Percentiles rank a stretch among this genome's conserved stretches.
Conservation (phyloP, 2,888 invertebrate species). For the Parelbella ahira region DNA sequence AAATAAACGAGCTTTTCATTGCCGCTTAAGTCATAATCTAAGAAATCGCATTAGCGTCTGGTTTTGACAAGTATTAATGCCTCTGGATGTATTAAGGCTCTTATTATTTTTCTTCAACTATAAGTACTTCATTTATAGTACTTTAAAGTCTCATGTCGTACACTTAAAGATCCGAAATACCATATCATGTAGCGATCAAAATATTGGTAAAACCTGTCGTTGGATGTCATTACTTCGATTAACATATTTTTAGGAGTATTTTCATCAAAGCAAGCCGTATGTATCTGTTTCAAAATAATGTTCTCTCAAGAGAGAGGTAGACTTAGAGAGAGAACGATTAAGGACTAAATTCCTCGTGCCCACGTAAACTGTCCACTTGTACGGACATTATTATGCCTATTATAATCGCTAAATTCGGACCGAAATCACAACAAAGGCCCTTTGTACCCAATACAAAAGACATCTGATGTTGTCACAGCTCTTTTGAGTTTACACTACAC, state of each 20-base stretch:
- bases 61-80: too few species aligned
- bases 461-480: conserved; percentile 58
- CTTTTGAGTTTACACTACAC: conserved; percentile 77
- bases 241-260: too few species aligned
- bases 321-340: conserved; percentile 19
- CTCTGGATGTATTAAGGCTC: too few species aligned
- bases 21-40: conserved; percentile 28
- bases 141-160: too few species aligned
- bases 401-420: conserved; percentile 46
- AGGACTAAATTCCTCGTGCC: conserved; percentile 24
- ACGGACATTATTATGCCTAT: conserved; percentile 53
- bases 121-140: too few species aligned
- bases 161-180: too few species aligned
- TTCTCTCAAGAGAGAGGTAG: conserved; percentile 9
- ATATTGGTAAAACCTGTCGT: too few species aligned
- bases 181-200: too few species aligned
- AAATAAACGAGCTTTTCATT: conserved; percentile 49
- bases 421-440: conserved; percentile 60
- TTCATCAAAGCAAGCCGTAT: too few species aligned
- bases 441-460: conserved; percentile 63
- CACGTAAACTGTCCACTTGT: conserved; percentile 53
- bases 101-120: too few species aligned
- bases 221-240: too few species aligned
- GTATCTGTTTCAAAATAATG: neutral
- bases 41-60: too few species aligned